Evolutionary conservation across 2,888 invertebrate genomes (phyloP).

Genomic region (Ormyrus thymus): DNA sequence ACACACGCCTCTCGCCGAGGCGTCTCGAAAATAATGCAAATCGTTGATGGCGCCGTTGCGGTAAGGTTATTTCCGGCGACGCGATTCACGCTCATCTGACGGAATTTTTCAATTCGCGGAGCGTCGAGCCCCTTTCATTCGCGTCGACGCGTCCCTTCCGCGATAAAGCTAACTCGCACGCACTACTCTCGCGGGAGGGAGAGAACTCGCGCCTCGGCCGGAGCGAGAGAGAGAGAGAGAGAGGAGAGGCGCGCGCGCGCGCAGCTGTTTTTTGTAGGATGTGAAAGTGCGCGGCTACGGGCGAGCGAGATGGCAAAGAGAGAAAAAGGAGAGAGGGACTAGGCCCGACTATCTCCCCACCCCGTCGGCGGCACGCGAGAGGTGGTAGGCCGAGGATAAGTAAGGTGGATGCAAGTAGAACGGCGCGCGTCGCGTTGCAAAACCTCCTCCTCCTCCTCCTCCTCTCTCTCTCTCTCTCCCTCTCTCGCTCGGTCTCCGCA

Average conservation of each 20-base stretch:
- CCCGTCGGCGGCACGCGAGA: constrained; percentile 1
- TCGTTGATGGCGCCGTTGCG: too few species aligned
- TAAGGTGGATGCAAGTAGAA: constrained; percentile 68
- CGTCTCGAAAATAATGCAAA: too few species aligned
- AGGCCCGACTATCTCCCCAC: constrained; percentile 4
- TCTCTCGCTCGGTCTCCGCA: constrained; percentile 6
- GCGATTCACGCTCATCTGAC: background rate
- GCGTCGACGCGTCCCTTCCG: too few species aligned
- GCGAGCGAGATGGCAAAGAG: constrained; percentile 6
- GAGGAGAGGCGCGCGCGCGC: constrained; percentile 30
- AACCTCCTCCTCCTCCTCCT: constrained; percentile 59
- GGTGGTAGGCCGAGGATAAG: constrained; percentile 38
- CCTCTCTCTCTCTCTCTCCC: constrained; percentile 9
- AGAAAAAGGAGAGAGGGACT: constrained; percentile 6
- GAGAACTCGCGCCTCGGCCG: background rate
- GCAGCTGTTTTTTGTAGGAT: constrained; percentile 61
- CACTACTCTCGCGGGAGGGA: too few species aligned
- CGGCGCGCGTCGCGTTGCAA: constrained; percentile 62
- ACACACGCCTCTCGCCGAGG: background rate
- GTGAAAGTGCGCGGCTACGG: constrained; percentile 62
- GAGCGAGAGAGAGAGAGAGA: background rate
- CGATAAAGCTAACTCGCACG: too few species aligned
- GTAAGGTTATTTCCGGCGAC: too few species aligned
- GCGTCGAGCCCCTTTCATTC: too few species aligned
- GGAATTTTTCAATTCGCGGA: constrained; percentile 16